These are phyloP conservation scores for Regulus satrapa DNA, from an alignment of 2,113 vertebrate species.

Conservation along the genomic window DNA sequence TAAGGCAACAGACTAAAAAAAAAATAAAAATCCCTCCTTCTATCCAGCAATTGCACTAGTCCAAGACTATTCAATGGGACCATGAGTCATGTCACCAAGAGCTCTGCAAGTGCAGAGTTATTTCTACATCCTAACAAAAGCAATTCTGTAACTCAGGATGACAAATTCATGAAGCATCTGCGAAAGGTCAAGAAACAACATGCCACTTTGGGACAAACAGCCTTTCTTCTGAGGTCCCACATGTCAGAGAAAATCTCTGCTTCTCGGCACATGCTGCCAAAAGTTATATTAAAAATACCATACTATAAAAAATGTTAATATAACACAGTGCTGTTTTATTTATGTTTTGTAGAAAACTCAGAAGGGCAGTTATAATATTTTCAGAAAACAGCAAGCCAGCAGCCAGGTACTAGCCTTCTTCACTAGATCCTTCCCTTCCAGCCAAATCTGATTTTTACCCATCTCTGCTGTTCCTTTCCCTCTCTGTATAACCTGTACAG, in stretches of 20 bases:
- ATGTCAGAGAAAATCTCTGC: not conserved
- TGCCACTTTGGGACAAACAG: slow-evolving; percentile 14
- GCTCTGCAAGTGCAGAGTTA: slow-evolving; percentile 11
- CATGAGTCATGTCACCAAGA: slow-evolving; percentile 1
- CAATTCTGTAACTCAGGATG: slow-evolving; percentile 2
- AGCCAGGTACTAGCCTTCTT: not conserved
- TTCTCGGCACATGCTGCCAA: not conserved
- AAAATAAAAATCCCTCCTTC: not conserved
- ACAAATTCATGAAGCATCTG: slow-evolving; percentile 39
- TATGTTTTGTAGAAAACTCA: not conserved
- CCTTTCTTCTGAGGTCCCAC: not conserved
- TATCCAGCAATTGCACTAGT: not conserved
- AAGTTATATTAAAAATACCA: not conserved
- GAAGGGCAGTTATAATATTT: not conserved
- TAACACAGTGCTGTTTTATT: not conserved
- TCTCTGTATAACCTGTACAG: not conserved
- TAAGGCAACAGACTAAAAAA: not conserved
- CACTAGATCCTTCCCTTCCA: not conserved
- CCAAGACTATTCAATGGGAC: not conserved
- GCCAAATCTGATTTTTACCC: not conserved
- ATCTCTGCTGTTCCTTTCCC: not conserved
- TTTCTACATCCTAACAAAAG: slow-evolving; percentile 39
- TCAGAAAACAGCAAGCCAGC: not conserved
- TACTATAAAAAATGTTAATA: not conserved
- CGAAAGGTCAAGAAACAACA: slow-evolving; percentile 23